A percentile compares a stretch with the other conserved stretches of the same genome.
phyloP scores from a whole-genome alignment of 2,888 invertebrate species.

The Fragum whitleyi region DNA sequence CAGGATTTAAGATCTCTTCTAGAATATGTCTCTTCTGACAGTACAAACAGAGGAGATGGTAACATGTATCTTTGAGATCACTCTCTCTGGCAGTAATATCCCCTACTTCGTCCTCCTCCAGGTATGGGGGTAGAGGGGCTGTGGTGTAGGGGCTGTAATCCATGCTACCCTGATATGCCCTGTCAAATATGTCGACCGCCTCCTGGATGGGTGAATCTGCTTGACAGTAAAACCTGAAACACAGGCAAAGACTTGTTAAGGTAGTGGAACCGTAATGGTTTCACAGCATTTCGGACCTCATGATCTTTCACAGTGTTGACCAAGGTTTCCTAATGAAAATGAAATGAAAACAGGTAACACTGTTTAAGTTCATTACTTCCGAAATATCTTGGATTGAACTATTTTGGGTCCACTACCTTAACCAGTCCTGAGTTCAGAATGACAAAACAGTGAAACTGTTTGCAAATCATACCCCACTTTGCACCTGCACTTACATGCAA shows the following conservation, averaged over 20 bases:
- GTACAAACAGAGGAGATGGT: slow-evolving; percentile 92
- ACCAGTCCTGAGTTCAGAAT: too few species aligned
- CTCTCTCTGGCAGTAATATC: slow-evolving; percentile 54
- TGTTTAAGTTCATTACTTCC: too few species aligned
- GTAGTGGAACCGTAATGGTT: too few species aligned
- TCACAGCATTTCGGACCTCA: too few species aligned
- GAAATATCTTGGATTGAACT: too few species aligned
- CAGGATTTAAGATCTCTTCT: slow-evolving; percentile 90
- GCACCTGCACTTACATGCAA: too few species aligned
- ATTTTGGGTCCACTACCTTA: too few species aligned
- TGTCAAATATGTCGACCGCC: slow-evolving; percentile 90
- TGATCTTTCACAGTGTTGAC: too few species aligned
- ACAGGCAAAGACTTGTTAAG: neutral
- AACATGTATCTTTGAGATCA: slow-evolving; percentile 89
- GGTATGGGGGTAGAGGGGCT: slow-evolving; percentile 83
- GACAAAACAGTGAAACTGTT: too few species aligned
- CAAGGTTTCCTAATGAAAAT: too few species aligned
- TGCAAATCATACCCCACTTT: too few species aligned
- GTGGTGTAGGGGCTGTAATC: slow-evolving; percentile 76
- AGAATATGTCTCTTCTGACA: slow-evolving; percentile 87
- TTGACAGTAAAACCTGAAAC: slow-evolving; percentile 89
- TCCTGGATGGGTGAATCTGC: slow-evolving; percentile 91
- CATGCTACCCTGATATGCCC: slow-evolving; percentile 85
- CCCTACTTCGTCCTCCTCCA: slow-evolving; percentile 70
- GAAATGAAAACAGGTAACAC: too few species aligned